Base-by-base conservation (phyloP, 2,888 invertebrate genomes). In the Epinotia nisella region DNA sequence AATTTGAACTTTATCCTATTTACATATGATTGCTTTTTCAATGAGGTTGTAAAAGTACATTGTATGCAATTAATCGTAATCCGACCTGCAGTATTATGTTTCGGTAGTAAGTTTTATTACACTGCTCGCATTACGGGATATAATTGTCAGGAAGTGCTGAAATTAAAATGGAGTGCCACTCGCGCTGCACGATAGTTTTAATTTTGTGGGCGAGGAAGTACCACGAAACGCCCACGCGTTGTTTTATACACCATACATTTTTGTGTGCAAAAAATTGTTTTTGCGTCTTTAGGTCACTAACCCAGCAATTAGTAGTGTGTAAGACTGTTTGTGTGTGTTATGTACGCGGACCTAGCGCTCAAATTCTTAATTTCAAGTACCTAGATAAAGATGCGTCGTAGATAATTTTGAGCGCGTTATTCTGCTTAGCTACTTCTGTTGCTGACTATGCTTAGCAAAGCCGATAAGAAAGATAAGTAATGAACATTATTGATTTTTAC, bases 21-120 rank as follows among this genome's bases (percentile, higher is more conserved):
- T n/a, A 11, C 41, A 66, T 13, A n/a, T 4, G 21, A 41, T 19
- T 7, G 7, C 13, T 66, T 66, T 55, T 55, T 3, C n/a, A n/a
- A 2, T 19, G 19, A 24, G 55, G 1, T 56, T 56, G 10, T 15
- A 41, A n/a, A 45, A 41, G 66, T 56, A 66, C 56, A 41, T 53
- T 75, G 76, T 65, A 75, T 70, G 78, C 79, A 82, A 85, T 84
- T 80, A 81, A 82, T 78, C 78, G 79, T 75, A 79, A 82, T 81
- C 80, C 68, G 53, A 67, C 51, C 64, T 41, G 49, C 39, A 9
- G 68, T 66, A 68, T 75, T 60, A 69, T 41, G 65, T 71, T 75
- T 69, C 66, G 60, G 66, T 29, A 66, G 51, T 62, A 68, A 68
- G 64, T 73, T 64, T 69, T 69, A 73, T 59, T 62, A 62, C 61